Conservation (phyloP, 2,888 invertebrate genomes). For the Tholera decimalis region DNA sequence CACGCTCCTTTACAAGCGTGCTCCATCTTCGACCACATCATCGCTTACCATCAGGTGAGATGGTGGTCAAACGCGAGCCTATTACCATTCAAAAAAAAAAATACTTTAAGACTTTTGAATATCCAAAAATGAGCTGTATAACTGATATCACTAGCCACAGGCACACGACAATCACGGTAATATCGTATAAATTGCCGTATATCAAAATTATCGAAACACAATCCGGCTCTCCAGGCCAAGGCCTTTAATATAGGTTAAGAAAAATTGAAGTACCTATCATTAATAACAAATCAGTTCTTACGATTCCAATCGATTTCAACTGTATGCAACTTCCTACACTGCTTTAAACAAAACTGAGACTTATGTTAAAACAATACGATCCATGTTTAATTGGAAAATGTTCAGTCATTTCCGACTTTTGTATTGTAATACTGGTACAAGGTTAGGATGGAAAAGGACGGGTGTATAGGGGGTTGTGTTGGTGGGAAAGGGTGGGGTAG, state of each 20-base stretch:
- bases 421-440: constrained; percentile 85
- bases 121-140: too few relatives aligned
- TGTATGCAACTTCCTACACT: constrained; percentile 74
- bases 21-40: too few relatives aligned
- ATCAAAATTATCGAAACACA: constrained; percentile 55
- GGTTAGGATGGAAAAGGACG: constrained; percentile 80
- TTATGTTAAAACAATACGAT: constrained; percentile 71
- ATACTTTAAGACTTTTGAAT: too few relatives aligned
- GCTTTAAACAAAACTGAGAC: constrained; percentile 64
- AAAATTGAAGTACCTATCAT: constrained; percentile 78
- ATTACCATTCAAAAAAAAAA: too few relatives aligned
- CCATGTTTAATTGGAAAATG: constrained; percentile 78
- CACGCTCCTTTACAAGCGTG: too few relatives aligned
- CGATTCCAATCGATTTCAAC: constrained; percentile 78
- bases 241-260: constrained; percentile 80
- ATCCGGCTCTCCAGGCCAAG: constrained; percentile 75
- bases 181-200: constrained; percentile 23
- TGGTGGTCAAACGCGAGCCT: too few relatives aligned
- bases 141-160: constrained; percentile 2
- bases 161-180: constrained; percentile 37
- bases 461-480: constrained; percentile 61
- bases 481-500: constrained; percentile 71
- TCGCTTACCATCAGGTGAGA: too few relatives aligned
- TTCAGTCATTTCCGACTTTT: constrained; percentile 85
- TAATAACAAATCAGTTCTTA: constrained; percentile 83